Evolutionary conservation across 2,888 invertebrate genomes (phyloP), one percentile per base, ranked within the genome.

Genomic region (Amiota communis): DNA sequence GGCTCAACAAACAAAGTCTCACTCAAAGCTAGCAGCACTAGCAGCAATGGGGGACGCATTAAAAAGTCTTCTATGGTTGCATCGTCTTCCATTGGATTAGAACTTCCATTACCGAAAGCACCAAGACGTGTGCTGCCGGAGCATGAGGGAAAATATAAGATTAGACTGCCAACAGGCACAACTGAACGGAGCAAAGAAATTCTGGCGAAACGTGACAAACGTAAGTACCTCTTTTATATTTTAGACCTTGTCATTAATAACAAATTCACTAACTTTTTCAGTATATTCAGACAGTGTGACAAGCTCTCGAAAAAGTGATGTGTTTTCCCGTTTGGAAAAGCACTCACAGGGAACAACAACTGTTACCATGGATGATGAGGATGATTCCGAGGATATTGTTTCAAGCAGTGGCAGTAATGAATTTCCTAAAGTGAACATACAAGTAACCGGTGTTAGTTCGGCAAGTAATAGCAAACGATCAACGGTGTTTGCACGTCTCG

Each of bases 121-220:
- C 87, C 87, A 1, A 81, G 90, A 12, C 85, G 90, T 6, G 90
- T 90, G 17, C 79, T 90, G 49, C 91, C 92, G 1, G 92, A 92
- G 78, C 91, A 92, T 79, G 92, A 92, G 80, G 92, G 92, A 10
- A 88, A 90, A 73, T 92, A 92, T 82, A 92, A 91, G 81, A 90
- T 92, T 1, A 91, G 90, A 73, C 87, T 92, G 82, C 92, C 92
- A 0, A 83, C 89, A 8, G 92, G 92, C 0, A 90, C 89, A 9
- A 92, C 91, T 1, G 89, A 90, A 53, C 89, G 91, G 69, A 91
- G 91, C 78, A 90, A 91, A 77, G 89, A 91, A 77, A 90, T 91
- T 53, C 75, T 90, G 23, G 89, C 88, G 9, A 90, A 90, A 75
- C 84, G 89, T 53, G 89, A 89, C 9, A 81, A 86, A 75, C 78